A percentile compares a stretch with the other conserved stretches of the same genome.
Conservation (phyloP, 2,888 invertebrate species). For the Sphaerophoria rueppellii region DNA sequence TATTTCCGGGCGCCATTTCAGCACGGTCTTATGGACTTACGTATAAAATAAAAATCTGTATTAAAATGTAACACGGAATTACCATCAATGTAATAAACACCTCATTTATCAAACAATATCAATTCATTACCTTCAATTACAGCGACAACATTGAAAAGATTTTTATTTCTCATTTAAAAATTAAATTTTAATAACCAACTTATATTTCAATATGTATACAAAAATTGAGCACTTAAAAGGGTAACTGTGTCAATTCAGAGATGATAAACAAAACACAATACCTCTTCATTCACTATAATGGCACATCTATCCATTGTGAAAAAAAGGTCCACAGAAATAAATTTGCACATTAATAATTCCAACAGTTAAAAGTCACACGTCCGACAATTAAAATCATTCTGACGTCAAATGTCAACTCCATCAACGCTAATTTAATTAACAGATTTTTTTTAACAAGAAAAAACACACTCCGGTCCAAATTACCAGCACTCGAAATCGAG, state of each 20-base stretch:
- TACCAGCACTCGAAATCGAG: slow-evolving; percentile 48
- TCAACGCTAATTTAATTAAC: slow-evolving; percentile 65
- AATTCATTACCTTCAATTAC: slow-evolving; percentile 29
- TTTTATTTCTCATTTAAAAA: slow-evolving; percentile 39
- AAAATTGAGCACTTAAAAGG: slow-evolving; percentile 57
- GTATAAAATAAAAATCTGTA: too few relatives aligned
- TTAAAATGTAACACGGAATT: neutral
- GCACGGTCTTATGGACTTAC: too few relatives aligned
- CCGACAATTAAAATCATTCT: slow-evolving; percentile 66
- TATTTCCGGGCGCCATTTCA: too few relatives aligned
- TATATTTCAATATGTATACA: slow-evolving; percentile 8
- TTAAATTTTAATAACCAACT: slow-evolving; percentile 27
- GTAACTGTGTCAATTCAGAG: slow-evolving; percentile 67
- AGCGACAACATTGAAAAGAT: slow-evolving; percentile 42
- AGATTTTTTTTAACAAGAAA: slow-evolving; percentile 31
- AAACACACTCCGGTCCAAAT: slow-evolving; percentile 48
- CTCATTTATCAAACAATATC: neutral
- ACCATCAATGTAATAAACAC: neutral
- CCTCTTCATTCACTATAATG: neutral
- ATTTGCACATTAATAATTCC: slow-evolving; percentile 66
- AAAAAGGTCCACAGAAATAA: neutral
- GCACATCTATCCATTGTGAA: neutral
- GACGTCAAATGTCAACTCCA: slow-evolving; percentile 59
- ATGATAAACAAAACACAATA: slow-evolving; percentile 2
- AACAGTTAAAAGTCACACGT: slow-evolving; percentile 66